Percentiles rank a stretch among this genome's conserved stretches.
These are phyloP conservation scores for Umimayanthus kanabou DNA, from an alignment of 92 coral and sea anemone species.

Conservation along the genomic window DNA sequence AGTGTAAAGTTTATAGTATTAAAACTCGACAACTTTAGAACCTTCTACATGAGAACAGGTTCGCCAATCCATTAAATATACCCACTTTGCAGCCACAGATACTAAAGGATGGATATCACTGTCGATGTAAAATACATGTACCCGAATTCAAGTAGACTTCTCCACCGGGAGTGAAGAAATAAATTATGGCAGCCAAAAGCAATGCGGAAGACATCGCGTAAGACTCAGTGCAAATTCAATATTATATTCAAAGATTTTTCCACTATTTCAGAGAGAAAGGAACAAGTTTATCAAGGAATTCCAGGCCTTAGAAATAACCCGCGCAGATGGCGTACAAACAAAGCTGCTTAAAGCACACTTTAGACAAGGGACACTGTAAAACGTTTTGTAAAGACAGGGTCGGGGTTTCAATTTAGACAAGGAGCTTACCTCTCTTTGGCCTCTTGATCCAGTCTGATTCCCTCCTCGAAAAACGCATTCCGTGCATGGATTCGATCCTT, in stretches of 20 bases:
- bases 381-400: background rate
- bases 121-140: too few relatives aligned
- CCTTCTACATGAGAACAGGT: too few relatives aligned
- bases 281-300: background rate
- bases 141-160: too few relatives aligned
- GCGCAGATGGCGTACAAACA: too few relatives aligned
- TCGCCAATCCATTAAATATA: too few relatives aligned
- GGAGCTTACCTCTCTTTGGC: conserved; percentile 86
- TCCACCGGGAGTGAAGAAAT: background rate
- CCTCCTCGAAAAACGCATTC: conserved; percentile 94
- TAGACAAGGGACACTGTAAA: background rate
- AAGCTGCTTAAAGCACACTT: too few relatives aligned
- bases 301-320: background rate
- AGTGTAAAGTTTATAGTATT: too few relatives aligned
- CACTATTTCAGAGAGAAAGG: background rate
- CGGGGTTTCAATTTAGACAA: background rate
- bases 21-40: too few relatives aligned
- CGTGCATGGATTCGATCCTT: conserved; percentile 79
- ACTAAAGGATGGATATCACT: too few relatives aligned
- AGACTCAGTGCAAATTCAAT: background rate
- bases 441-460: conserved; percentile 90
- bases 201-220: background rate
- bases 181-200: background rate
- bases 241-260: background rate
- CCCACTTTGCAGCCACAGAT: too few relatives aligned